Base-by-base conservation (phyloP, 2,113 vertebrate genomes). In the Marmota flaviventris region DNA sequence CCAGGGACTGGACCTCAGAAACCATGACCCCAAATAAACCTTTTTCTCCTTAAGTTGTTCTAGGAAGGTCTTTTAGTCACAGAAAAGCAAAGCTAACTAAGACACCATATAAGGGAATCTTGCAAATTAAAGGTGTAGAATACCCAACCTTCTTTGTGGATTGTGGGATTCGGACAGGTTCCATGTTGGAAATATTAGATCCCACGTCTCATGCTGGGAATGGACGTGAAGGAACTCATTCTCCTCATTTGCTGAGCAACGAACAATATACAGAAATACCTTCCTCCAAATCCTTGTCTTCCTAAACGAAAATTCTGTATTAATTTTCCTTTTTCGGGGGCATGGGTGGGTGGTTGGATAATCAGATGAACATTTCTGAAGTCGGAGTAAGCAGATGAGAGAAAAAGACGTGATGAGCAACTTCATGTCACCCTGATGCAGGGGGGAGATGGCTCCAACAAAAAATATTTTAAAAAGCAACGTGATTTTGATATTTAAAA, bases 61-160 rank as follows among this genome's bases (percentile, higher is more conserved):
- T 9, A 61, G 58, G 20, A 22, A 24, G 22, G 58, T 61, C 22
- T 61, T 61, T 61, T 9, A 9, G 22, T 61, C 58, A 61, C 58
- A 25, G 58, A 25, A 61, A 61, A 24, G 7, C 0, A 61, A 63
- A 25, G 24, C 2, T 63, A 3, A 63, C 61, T 63, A 63, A 22
- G 3, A 9, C 6, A 8, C 65, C 67, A 0, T 3, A 22, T 29
- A 9, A 42, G 27, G 11, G 4, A 48, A 3, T 1, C 2, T n/a
- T 37, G 9, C 13, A 17, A 2, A 25, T 42, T 34, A 1, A 24
- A 2, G 0, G 69, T 17, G 0, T 0, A 20, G 32, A 13, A 2
- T 65, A 13, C 5, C 20, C 25, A 14, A 3, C 9, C 39, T 77
- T 34, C n/a, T 63, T 27, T 7, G 20, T 14, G 53, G 13, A 39